These are phyloP conservation scores for Drosophila multiciliata DNA, from an alignment of 2,888 invertebrate genomes.

Conservation along the genomic window DNA sequence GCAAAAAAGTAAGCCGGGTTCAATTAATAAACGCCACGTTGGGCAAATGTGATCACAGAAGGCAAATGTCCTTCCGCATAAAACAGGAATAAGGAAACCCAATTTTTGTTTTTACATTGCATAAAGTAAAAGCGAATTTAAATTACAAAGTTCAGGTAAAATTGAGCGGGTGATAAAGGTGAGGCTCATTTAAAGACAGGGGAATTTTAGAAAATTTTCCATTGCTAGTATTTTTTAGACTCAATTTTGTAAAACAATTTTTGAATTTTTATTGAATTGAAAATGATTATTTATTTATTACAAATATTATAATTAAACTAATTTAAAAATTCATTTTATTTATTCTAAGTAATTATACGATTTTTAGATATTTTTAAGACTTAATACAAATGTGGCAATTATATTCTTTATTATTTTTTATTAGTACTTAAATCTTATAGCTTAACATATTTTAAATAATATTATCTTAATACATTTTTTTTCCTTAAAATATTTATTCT, in stretches of 20 bases:
- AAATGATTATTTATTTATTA: neutral
- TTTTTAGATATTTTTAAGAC: no score
- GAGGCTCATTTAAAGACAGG: neutral
- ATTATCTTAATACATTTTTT: no score
- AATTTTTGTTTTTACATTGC: neutral
- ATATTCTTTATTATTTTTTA: no score
- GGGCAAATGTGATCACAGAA: neutral
- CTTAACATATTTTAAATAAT: no score
- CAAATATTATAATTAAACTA: neutral
- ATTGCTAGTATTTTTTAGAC: neutral
- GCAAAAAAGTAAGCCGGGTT: neutral
- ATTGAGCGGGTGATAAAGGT: neutral
- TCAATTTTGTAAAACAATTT: neutral
- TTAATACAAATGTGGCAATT: no score
- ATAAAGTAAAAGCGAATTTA: neutral
- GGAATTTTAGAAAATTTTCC: neutral
- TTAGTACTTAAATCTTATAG: no score
- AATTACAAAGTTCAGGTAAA: neutral
- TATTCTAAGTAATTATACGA: neutral
- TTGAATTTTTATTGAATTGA: neutral
- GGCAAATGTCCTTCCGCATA: neutral
- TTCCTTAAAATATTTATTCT: neutral
- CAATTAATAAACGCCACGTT: slow-evolving; percentile 5
- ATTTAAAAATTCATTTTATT: no score
- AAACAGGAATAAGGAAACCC: neutral